Base-by-base conservation (phyloP, 2,797 vertebrate genomes). In the Sebastes iracundus region DNA sequence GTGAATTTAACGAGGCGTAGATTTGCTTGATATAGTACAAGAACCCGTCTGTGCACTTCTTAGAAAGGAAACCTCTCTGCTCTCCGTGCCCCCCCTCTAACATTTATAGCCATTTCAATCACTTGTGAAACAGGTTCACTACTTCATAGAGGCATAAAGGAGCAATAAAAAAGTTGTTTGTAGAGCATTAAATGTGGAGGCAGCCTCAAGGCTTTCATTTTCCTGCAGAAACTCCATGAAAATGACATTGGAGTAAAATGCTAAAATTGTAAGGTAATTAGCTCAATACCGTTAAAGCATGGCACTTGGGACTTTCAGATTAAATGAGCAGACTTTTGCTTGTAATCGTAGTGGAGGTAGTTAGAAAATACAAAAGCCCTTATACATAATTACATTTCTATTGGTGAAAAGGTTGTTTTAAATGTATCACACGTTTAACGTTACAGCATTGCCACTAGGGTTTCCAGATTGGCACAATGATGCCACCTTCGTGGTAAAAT, bases 81-180 rank as follows among this genome's bases (percentile, higher is more conserved):
- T 70, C 46, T 63, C 14, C 1, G 60, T 52, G 25, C 56, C 35
- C 58, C n/a, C 16, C 42, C 14, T 63, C 33, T 81, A 78, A 79
- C 23, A 85, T 82, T 88, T 75, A 82, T 64, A 72, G 78, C 28
- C 59, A 20, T 82, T 88, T 88, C 76, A 83, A 61, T 92, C 78
- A 81, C 59, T 72, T 42, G 38, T 68, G 62, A 91, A 84, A 75
- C 58, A 82, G 70, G 28, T 68, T 62, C 55, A 72, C 61, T 46
- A 59, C 60, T 20, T 77, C 65, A 84, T 33, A 10, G 56, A 80
- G 70, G 61, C 23, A 77, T 84, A 71, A 74, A 83, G 59, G 28
- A 84, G 70, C 80, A 77, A 87, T 91, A 82, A 69, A 83, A 73
- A 82, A 49, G 32, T 75, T 77, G 71, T 86, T 87, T 84, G 75